Evolutionary conservation across 2,797 vertebrate genomes (phyloP).

Genomic region (Neopelma chrysocephalum): DNA sequence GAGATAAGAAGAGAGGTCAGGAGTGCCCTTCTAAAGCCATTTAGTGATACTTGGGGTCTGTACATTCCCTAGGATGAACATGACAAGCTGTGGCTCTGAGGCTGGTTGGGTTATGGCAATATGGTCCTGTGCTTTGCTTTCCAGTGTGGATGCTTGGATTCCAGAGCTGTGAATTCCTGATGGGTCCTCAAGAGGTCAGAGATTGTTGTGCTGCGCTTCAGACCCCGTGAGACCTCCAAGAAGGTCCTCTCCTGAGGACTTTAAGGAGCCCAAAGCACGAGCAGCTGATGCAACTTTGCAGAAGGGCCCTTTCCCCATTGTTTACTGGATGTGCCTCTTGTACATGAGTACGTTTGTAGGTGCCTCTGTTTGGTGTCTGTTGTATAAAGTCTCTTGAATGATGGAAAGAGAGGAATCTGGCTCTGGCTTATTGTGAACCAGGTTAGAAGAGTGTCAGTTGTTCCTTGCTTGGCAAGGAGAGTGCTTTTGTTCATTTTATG

Average conservation of each 20-base stretch:
- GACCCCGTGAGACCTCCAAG: background rate
- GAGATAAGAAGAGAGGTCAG: background rate
- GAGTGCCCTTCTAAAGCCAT: background rate
- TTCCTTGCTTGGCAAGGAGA: background rate
- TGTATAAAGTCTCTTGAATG: background rate
- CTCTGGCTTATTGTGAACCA: background rate
- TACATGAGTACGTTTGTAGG: rapidly evolving
- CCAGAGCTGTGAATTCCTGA: background rate
- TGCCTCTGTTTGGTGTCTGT: background rate
- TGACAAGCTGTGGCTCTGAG: background rate
- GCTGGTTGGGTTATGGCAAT: no score
- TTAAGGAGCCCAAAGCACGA: background rate
- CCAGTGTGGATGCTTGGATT: background rate
- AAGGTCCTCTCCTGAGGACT: background rate
- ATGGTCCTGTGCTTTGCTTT: background rate
- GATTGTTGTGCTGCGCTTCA: background rate
- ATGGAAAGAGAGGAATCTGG: background rate
- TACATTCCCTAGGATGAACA: background rate
- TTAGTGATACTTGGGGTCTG: background rate
- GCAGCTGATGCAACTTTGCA: background rate
- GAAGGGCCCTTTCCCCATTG: background rate
- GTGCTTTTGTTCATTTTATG: background rate
- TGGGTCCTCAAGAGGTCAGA: background rate
- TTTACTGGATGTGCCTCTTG: background rate
- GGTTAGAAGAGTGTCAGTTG: background rate